Base-by-base conservation (phyloP, 2,113 vertebrate genomes). In the Gymnogyps californianus region DNA sequence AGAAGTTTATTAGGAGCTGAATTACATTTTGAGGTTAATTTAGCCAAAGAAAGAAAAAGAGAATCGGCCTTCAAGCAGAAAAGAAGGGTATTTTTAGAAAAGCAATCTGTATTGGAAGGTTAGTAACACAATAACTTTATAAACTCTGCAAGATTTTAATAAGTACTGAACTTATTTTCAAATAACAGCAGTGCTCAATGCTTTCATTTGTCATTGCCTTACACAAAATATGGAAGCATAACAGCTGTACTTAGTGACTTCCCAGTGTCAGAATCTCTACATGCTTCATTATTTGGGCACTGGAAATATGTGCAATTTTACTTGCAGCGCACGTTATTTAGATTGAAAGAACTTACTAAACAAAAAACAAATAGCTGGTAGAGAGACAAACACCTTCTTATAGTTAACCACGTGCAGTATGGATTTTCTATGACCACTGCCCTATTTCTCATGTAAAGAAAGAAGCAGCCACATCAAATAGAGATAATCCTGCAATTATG, bases 51-150 rank as follows among this genome's bases (percentile, higher is more conserved):
- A 80, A 64, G 49, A 78, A 49, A 71, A 59, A 88, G 5, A 49
- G 5, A 82, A 58, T 38, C 84, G 70, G 51, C 16, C n/a, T 82
- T 66, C 31, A 55, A 7, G 1, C 15, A 90, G 65, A 82, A 80
- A 86, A 80, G 6, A 70, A 49, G 5, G 17, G 5, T 94, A 92
- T 93, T 92, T 97, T 97, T 95, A 76, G 89, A 75, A 81, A 83
- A 89, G 26, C 57, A 82, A 86, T 84, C 58, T 77, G 61, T 89
- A 83, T 52, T 74, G 79, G 83, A 95, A 87, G 57, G 82, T 70
- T 89, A 54, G 47, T 64, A 96, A 78, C 71, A 83, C 34, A 87
- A 58, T 66, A 93, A 82, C 77, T 92, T 93, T 52, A 89, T 83
- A 88, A 88, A 93, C n/a, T 62, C 65, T 62, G 13, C 40, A 75